Evolutionary conservation across 2,113 vertebrate species (phyloP).

Genomic region (Ranitomeya imitator): DNA sequence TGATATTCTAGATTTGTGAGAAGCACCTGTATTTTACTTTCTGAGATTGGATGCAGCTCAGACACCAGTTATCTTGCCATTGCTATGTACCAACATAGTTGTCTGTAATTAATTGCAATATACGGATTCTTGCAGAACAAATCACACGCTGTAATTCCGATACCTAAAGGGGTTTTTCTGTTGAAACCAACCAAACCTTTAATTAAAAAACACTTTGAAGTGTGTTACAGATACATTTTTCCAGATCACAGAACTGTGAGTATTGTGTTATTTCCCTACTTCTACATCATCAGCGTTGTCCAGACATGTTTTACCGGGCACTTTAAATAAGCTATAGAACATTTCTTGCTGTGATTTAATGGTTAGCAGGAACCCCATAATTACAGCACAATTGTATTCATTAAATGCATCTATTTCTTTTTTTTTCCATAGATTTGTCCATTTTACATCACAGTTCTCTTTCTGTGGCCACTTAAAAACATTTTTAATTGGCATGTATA

Average conservation of each 20-base stretch:
- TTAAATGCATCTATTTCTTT: not conserved
- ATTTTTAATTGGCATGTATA: not conserved
- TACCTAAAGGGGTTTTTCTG: not conserved
- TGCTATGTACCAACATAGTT: not conserved
- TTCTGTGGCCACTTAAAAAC: not conserved
- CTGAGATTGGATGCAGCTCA: not conserved
- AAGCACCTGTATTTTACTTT: too few species aligned
- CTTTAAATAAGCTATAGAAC: not conserved
- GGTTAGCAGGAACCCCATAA: not conserved
- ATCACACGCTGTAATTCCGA: not conserved
- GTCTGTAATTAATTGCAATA: not conserved
- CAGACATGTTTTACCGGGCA: constrained; percentile 24
- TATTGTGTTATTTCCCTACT: constrained; percentile 4
- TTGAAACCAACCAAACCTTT: constrained; percentile 19
- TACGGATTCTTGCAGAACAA: not conserved
- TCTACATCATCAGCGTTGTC: constrained; percentile 10
- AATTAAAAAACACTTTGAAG: constrained; percentile 38
- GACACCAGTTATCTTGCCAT: not conserved
- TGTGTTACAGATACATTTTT: constrained; percentile 9
- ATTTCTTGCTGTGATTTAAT: not conserved
- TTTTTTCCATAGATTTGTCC: not conserved
- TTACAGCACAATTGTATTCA: constrained; percentile 7
- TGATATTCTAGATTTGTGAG: too few species aligned
- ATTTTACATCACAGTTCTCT: constrained; percentile 6
- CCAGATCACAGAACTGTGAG: constrained; percentile 4